A percentile compares a stretch with the other conserved stretches of the same genome.
Conservation (phyloP, 2,888 invertebrate genomes). For the Cephalotes varians region DNA sequence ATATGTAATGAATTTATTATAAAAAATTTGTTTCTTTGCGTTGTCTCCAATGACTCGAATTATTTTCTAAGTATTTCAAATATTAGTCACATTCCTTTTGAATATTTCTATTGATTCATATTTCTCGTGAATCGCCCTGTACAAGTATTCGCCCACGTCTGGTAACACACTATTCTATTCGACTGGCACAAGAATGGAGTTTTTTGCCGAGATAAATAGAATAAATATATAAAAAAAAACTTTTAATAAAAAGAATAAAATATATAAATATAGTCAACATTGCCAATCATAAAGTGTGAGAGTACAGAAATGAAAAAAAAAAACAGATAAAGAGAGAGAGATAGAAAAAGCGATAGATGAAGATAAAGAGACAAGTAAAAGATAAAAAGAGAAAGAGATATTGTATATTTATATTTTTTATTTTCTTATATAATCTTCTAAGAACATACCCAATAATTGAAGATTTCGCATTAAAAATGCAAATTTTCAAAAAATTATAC, state of each 20-base stretch:
- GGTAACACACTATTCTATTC: constrained; percentile 18
- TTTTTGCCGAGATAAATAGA: constrained; percentile 39
- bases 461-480: not conserved
- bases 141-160: not conserved
- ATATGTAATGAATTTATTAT: not conserved
- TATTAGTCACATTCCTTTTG: constrained; percentile 10
- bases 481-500: not conserved
- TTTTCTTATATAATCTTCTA: not conserved
- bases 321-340: not conserved
- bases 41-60: not conserved
- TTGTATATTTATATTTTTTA: not conserved
- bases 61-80: not conserved
- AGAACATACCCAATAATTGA: constrained; percentile 1
- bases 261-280: constrained; percentile 20
- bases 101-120: not conserved
- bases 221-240: not conserved
- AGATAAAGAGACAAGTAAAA: not conserved
- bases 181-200: not conserved
- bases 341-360: not conserved
- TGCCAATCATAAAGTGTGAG: constrained; percentile 14
- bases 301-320: not conserved
- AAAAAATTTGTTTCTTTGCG: not conserved
- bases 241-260: constrained; percentile 27
- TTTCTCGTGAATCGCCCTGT: not conserved
- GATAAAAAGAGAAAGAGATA: not conserved